Percentiles rank a stretch among this genome's conserved stretches.
These are phyloP conservation scores for Eriocheir sinensis DNA, from an alignment of 1,140 invertebrate genomes.

Conservation along the genomic window DNA sequence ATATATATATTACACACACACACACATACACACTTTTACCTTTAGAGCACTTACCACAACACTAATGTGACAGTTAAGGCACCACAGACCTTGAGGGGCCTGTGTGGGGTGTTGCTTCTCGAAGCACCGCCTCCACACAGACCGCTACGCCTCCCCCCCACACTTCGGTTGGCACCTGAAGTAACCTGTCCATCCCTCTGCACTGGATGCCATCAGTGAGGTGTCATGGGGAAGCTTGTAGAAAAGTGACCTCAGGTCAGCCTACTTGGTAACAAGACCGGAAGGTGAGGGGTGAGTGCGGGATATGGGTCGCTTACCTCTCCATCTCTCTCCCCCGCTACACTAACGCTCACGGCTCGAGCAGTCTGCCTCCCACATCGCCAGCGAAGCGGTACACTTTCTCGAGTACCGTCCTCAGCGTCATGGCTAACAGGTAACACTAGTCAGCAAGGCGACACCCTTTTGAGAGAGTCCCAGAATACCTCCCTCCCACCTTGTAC, in stretches of 20 bases:
- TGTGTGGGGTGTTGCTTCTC: not conserved
- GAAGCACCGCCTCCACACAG: not conserved
- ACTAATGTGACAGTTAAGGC: not conserved
- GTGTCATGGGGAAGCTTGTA: not conserved
- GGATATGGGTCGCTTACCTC: slow-evolving; percentile 44
- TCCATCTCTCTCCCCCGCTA: slow-evolving; percentile 47
- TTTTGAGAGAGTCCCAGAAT: not conserved
- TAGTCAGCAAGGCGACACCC: not conserved
- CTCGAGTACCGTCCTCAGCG: slow-evolving; percentile 74
- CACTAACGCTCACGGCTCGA: slow-evolving; percentile 57
- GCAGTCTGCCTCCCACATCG: slow-evolving; percentile 73
- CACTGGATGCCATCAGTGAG: slow-evolving; percentile 26
- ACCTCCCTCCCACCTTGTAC: slow-evolving; percentile 30
- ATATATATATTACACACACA: slow-evolving; percentile 50
- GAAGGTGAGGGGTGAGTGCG: slow-evolving; percentile 31
- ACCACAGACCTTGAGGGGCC: not conserved
- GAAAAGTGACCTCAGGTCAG: not conserved
- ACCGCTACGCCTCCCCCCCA: not conserved
- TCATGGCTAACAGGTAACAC: slow-evolving; percentile 76
- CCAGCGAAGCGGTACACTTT: slow-evolving; percentile 74
- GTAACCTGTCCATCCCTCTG: not conserved
- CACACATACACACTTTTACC: slow-evolving; percentile 11
- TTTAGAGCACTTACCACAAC: not conserved
- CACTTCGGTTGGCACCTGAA: not conserved
- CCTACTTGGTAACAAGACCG: not conserved